Conservation (phyloP, 2,797 vertebrate species). For the Takifugu ocellatus region DNA sequence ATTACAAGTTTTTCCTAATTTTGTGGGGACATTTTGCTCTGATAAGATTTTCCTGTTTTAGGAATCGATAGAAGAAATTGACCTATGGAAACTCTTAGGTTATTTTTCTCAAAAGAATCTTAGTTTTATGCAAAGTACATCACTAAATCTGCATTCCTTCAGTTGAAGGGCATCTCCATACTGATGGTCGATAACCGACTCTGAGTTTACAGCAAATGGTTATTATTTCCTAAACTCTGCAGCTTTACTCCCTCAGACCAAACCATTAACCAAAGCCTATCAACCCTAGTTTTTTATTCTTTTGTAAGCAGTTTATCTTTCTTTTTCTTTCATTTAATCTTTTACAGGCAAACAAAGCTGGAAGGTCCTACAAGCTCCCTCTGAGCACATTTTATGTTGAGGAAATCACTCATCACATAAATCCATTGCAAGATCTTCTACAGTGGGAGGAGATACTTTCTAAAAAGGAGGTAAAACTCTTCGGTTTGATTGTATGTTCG, state of each 20-base stretch:
- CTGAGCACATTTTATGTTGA: slow-evolving; percentile 64
- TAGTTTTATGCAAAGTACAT: no score
- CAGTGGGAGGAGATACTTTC: slow-evolving; percentile 26
- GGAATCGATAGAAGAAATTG: not conserved
- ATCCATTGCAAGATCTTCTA: rapidly evolving
- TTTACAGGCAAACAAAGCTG: slow-evolving; percentile 63
- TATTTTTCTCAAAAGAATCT: no score
- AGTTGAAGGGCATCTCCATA: no score
- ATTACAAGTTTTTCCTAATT: not conserved
- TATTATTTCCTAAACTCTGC: no score
- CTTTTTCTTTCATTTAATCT: not conserved
- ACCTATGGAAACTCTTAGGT: no score
- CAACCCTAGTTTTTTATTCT: not conserved
- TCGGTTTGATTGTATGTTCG: no score
- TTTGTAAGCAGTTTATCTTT: no score
- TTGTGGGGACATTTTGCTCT: not conserved
- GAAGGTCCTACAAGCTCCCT: slow-evolving; percentile 58
- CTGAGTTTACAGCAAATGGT: no score
- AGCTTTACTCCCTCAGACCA: no score
- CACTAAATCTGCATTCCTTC: no score
- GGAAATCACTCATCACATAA: slow-evolving; percentile 5
- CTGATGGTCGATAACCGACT: no score
- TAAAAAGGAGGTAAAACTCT: slow-evolving; percentile 49
- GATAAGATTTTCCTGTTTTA: not conserved
- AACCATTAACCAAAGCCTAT: no score